Conservation (phyloP, 2,113 vertebrate genomes). For the Aphelocoma coerulescens region DNA sequence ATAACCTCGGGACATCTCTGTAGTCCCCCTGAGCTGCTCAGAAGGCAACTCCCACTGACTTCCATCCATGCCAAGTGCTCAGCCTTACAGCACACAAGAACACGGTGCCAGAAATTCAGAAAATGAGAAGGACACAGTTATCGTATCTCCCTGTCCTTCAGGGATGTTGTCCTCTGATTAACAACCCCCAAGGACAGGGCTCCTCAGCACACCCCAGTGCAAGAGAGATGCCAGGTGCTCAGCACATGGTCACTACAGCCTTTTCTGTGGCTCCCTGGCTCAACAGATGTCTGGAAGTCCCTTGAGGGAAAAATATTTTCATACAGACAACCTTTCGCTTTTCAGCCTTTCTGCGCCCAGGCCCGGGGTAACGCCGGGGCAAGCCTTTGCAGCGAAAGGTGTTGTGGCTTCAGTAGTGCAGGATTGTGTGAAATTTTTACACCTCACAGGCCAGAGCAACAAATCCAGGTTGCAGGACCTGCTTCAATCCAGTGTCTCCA, state of each 20-base stretch:
- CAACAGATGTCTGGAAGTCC: neutral
- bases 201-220: rapidly evolving
- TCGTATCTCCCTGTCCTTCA: neutral
- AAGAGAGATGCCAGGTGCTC: neutral
- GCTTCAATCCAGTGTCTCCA: neutral
- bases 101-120: neutral
- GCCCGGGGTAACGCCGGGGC: neutral
- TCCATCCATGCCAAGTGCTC: neutral
- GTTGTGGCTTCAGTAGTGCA: rapidly evolving
- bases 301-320: neutral
- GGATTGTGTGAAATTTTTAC: neutral
- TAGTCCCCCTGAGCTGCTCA: neutral
- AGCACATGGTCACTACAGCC: no score
- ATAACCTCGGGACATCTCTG: neutral
- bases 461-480: neutral
- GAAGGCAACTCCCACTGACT: neutral
- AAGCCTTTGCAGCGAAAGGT: neutral
- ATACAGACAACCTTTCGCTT: neutral
- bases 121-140: neutral
- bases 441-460: neutral
- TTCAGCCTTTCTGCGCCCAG: neutral
- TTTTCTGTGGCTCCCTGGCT: neutral
- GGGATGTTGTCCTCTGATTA: neutral
- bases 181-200: neutral
- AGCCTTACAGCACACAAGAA: neutral